These are phyloP conservation scores for Aplysia californica DNA, from an alignment of 1,140 invertebrate species.

Conservation along the genomic window DNA sequence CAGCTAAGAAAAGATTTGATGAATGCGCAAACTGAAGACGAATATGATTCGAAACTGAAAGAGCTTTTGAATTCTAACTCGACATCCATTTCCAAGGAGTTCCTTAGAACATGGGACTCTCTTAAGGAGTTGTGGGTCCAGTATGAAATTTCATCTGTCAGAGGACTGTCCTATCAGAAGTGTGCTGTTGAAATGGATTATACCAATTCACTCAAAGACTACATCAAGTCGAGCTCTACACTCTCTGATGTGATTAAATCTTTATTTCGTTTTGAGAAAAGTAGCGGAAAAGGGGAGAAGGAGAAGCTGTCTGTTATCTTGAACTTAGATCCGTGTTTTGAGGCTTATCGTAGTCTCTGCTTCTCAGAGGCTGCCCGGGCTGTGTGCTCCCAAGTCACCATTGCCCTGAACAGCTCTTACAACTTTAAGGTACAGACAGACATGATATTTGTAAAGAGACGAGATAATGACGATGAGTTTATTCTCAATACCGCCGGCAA, in stretches of 20 bases:
- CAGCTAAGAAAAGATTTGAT: neutral
- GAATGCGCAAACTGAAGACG: neutral
- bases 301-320: neutral
- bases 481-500: neutral
- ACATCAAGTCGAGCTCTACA: neutral
- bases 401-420: slow-evolving; percentile 1
- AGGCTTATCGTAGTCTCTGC: slow-evolving; percentile 1
- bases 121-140: slow-evolving; percentile 18
- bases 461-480: neutral
- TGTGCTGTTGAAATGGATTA: slow-evolving; percentile 12
- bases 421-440: neutral
- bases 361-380: neutral
- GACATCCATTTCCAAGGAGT: neutral
- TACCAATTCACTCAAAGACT: neutral
- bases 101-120: slow-evolving; percentile 6
- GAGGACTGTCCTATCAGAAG: neutral
- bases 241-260: slow-evolving; percentile 8
- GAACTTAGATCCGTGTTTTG: neutral
- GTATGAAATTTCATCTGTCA: neutral
- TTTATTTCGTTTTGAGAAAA: neutral
- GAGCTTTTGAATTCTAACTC: neutral
- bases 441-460: slow-evolving; percentile 8
- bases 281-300: neutral
- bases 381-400: slow-evolving; percentile 1
- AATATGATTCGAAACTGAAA: slow-evolving; percentile 8